Evolutionary conservation across 2,113 vertebrate species (phyloP).

Genomic region (Neofelis nebulosa): DNA sequence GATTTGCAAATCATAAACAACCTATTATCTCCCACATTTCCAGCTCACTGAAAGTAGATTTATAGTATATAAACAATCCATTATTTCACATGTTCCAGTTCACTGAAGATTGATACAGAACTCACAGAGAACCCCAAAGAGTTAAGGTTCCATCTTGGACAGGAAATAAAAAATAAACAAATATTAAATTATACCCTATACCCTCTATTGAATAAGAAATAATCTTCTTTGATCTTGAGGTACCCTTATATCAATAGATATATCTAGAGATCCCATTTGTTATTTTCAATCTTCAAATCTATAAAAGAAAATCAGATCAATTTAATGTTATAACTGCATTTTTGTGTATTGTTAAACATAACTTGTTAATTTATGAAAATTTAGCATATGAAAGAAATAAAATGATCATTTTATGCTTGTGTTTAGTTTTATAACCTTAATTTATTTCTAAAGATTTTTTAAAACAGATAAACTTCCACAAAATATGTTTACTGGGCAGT

Average conservation of each 20-base stretch:
- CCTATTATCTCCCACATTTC: conserved; percentile 88
- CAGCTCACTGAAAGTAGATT: conserved; percentile 86
- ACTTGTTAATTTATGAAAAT: background rate
- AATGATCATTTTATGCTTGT: background rate
- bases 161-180: background rate
- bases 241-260: background rate
- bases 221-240: background rate
- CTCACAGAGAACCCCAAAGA: conserved; percentile 60
- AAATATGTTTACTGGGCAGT: background rate
- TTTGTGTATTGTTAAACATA: background rate
- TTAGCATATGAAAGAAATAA: background rate
- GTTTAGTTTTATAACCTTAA: background rate
- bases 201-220: background rate
- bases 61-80: conserved; percentile 86
- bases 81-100: conserved; percentile 82
- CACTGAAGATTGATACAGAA: conserved; percentile 68
- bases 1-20: conserved; percentile 91
- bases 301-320: background rate
- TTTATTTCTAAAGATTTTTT: background rate
- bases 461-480: background rate
- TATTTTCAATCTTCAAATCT: background rate
- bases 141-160: conserved; percentile 31
- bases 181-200: too few species aligned
- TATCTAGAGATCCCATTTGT: background rate
- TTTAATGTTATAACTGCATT: background rate